Evolutionary conservation across 2,888 invertebrate genomes (phyloP).

Genomic region (Coleophora deauratella): DNA sequence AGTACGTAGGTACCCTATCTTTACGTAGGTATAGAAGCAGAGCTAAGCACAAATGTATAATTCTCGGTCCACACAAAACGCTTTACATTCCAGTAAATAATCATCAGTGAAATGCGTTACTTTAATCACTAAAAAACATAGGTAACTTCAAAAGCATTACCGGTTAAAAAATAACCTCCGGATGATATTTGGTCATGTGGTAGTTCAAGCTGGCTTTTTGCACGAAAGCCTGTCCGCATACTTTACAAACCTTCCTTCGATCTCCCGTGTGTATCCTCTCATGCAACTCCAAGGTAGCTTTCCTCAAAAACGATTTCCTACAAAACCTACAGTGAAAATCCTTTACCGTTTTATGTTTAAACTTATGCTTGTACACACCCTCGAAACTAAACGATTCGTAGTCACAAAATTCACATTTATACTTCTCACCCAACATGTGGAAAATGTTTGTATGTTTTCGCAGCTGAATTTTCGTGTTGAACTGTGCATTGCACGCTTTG

Average conservation of each 20-base stretch:
- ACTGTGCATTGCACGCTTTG: constrained; percentile 46
- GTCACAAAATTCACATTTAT: constrained; percentile 46
- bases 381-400: constrained; percentile 45
- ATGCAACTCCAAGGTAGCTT: constrained; percentile 39
- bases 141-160: background rate
- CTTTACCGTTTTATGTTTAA: constrained; percentile 53
- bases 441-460: constrained; percentile 45
- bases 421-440: constrained; percentile 52
- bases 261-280: constrained; percentile 59
- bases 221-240: constrained; percentile 57
- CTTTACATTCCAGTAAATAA: too few species aligned
- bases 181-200: constrained; percentile 60
- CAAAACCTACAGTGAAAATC: constrained; percentile 58
- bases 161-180: constrained; percentile 44
- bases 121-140: too few species aligned
- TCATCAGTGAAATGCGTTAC: too few species aligned
- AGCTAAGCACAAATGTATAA: too few species aligned
- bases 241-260: constrained; percentile 42
- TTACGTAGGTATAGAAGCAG: too few species aligned
- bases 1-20: too few species aligned
- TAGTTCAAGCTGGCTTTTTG: constrained; percentile 62
- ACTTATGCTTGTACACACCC: constrained; percentile 48
- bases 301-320: constrained; percentile 54
- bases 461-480: constrained; percentile 42
- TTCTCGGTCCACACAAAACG: too few species aligned